Base-by-base conservation (phyloP, 2,797 vertebrate genomes). In the Argentina silus region DNA sequence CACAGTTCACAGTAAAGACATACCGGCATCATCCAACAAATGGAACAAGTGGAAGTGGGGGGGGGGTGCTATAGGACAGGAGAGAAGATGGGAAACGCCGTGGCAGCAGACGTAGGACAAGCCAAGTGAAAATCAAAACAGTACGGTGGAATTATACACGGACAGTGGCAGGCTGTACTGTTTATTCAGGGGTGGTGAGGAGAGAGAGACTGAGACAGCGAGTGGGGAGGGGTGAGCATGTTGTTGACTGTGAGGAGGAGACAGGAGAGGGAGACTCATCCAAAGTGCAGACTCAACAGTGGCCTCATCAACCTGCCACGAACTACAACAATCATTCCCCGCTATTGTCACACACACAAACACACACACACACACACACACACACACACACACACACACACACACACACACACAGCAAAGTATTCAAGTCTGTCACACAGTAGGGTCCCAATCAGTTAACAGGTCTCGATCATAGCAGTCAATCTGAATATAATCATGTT, bases 181-280 rank as follows among this genome's bases (percentile, higher is more conserved):
- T 57, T n/a, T 43, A 10, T 57, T n/a, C 15, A 42, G 21, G 43
- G 44, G 53, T 15, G 60, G 23, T 8, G 5, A 7, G 59, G 8
- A 43, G 68, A 67, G 59, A 61, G 15, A 55, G 12, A 44, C n/a
- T 27, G 12, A 73, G 19, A 74, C 43, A 60, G 19, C 45, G n/a
- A 45, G 10, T 50, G 56, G 67, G 19, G 8, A 73, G 44, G 44
- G 21, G 6, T 10, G 7, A 73, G 21, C 10, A 73, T 0, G 77
- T 59, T 67, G 79, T 81, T 78, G 84, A 82, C 71, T 73, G 81
- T 66, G 36, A 73, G 56, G 7, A 78, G 57, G 56, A 61, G 5
- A 70, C 51, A 68, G 68, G n/a, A 57, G 47, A 65, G 67, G 53
- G 44, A 63, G 55, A 71, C 69, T 63, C 81, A 75, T 74, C 67